Evolutionary conservation across 2,113 vertebrate genomes (phyloP).

Genomic region (Machaerirhynchus nigripectus): DNA sequence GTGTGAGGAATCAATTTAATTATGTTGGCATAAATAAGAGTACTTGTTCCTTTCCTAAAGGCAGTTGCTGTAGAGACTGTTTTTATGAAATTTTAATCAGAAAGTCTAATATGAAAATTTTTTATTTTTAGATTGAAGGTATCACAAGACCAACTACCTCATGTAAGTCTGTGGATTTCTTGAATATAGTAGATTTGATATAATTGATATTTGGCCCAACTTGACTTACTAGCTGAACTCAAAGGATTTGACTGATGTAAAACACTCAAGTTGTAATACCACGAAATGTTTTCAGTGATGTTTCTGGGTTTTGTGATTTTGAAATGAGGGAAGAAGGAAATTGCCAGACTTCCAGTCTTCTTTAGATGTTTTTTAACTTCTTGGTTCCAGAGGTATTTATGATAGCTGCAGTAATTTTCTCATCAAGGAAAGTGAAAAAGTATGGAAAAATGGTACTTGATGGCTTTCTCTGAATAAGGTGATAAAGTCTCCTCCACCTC

Average conservation of each 20-base stretch:
- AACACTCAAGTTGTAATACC: neutral
- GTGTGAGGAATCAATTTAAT: neutral
- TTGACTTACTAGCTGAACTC: neutral
- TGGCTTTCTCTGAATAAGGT: neutral
- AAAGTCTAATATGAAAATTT: neutral
- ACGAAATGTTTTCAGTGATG: neutral
- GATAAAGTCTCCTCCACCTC: neutral
- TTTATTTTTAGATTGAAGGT: constrained; percentile 14
- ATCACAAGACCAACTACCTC: neutral
- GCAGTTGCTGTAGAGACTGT: neutral
- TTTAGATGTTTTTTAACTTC: neutral
- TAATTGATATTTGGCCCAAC: neutral
- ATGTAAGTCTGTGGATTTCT: constrained; percentile 28
- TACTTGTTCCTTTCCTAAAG: neutral
- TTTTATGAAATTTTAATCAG: neutral
- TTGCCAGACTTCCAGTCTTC: neutral
- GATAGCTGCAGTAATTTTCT: neutral
- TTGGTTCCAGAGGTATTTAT: neutral
- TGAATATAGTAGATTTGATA: neutral
- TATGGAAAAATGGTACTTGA: neutral
- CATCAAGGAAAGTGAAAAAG: neutral
- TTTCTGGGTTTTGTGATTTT: neutral
- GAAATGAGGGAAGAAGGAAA: neutral
- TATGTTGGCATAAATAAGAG: neutral
- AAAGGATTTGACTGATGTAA: neutral